These are phyloP conservation scores for Piscicola geometra DNA, from an alignment of 2,888 invertebrate genomes.

Conservation along the genomic window DNA sequence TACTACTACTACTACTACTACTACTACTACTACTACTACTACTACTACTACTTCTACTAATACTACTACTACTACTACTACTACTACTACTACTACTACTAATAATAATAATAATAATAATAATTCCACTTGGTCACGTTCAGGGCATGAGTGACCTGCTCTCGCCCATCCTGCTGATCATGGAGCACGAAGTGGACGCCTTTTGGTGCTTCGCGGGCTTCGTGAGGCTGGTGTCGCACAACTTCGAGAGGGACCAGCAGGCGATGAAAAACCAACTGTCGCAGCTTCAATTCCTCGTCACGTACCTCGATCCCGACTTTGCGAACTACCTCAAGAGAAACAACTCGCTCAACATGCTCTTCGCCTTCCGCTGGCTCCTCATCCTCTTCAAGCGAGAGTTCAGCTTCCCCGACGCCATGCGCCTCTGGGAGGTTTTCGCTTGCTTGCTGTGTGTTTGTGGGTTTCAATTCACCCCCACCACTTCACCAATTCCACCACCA, in stretches of 20 bases:
- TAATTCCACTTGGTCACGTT: background rate
- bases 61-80: constrained; percentile 22
- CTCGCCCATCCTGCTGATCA: constrained; percentile 80
- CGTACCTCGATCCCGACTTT: constrained; percentile 76
- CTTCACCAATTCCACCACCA: background rate
- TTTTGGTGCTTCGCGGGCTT: constrained; percentile 99
- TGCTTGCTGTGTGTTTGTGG: no score
- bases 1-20: constrained; percentile 24
- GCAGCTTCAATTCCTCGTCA: constrained; percentile 75
- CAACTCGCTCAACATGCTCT: constrained; percentile 93
- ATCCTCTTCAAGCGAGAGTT: constrained; percentile 94
- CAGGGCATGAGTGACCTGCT: constrained; percentile 97
- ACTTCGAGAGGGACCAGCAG: constrained; percentile 94
- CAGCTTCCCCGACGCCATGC: constrained; percentile 74
- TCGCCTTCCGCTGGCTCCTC: constrained; percentile 95
- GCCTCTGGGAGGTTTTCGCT: constrained; percentile 81
- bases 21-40: constrained; percentile 24
- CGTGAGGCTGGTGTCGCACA: constrained; percentile 82
- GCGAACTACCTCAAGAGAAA: constrained; percentile 76
- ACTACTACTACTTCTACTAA: constrained; percentile 13
- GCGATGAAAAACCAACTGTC: constrained; percentile 89
- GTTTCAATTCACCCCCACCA: background rate
- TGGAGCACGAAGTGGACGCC: constrained; percentile 88
- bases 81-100: constrained; percentile 24
- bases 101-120: background rate